Evolutionary conservation across 1,140 invertebrate species (phyloP).

Genomic region (Drosophila takahashii): DNA sequence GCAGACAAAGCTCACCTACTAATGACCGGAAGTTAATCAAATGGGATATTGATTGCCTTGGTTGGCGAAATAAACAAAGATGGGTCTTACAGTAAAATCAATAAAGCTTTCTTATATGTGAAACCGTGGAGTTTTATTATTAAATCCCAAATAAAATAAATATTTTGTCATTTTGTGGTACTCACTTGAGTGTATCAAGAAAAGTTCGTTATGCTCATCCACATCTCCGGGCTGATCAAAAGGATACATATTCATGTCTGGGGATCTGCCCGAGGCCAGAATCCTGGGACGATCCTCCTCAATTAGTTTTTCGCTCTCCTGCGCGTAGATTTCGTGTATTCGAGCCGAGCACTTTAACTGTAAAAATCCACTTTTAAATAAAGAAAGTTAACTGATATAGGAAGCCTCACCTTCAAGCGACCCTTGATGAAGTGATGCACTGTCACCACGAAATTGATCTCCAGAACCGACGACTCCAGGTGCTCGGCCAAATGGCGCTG

Average conservation of each 20-base stretch:
- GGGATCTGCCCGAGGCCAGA: slow-evolving; percentile 81
- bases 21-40: slow-evolving; percentile 70
- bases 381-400: no score
- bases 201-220: slow-evolving; percentile 75
- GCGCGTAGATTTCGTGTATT: slow-evolving; percentile 81
- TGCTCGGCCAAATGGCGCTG: slow-evolving; percentile 74
- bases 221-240: slow-evolving; percentile 70
- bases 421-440: slow-evolving; percentile 85
- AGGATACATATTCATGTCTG: slow-evolving; percentile 81
- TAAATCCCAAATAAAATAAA: no score
- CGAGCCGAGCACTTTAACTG: slow-evolving; percentile 80
- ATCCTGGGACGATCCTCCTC: slow-evolving; percentile 83
- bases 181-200: slow-evolving; percentile 76
- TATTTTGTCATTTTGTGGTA: slow-evolving; percentile 9
- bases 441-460: slow-evolving; percentile 86
- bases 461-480: slow-evolving; percentile 74
- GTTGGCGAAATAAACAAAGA: background rate
- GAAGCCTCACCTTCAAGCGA: slow-evolving; percentile 86
- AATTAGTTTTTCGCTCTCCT: slow-evolving; percentile 77
- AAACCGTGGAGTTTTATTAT: no score
- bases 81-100: background rate
- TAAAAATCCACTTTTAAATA: no score
- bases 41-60: slow-evolving; percentile 63
- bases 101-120: background rate
- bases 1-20: slow-evolving; percentile 32